A percentile compares a stretch with the other conserved stretches of the same genome.
phyloP scores from a whole-genome alignment of 2,797 vertebrate species.

The Crenichthys baileyi region DNA sequence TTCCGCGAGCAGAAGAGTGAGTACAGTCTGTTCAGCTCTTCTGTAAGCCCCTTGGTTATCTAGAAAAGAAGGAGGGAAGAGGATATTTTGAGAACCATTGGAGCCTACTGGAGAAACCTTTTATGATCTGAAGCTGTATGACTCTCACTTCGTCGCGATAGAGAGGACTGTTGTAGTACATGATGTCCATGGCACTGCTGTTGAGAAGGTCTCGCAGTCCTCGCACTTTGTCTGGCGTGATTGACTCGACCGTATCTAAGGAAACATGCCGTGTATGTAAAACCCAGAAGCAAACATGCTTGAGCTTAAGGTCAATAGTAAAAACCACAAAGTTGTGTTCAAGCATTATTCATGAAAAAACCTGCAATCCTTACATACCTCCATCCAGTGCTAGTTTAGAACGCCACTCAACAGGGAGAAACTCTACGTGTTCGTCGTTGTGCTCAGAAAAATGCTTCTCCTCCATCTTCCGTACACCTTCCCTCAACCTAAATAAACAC shows the following conservation, averaged over 20 bases:
- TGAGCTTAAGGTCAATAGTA: background rate
- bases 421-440: conserved; percentile 92
- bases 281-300: background rate
- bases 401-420: conserved; percentile 97
- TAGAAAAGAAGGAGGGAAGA: conserved; percentile 42
- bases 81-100: background rate
- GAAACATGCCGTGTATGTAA: background rate
- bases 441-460: conserved; percentile 94
- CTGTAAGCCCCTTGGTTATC: conserved; percentile 96
- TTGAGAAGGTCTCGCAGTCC: conserved; percentile 96
- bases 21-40: conserved; percentile 95
- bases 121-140: background rate
- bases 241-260: conserved; percentile 97
- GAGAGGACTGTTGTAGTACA: conserved; percentile 99
- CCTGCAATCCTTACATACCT: conserved; percentile 70
- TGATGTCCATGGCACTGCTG: conserved; percentile 99
- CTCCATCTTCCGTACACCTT: conserved; percentile 95
- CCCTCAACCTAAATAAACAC: conserved; percentile 87
- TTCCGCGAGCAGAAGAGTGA: conserved; percentile 95
- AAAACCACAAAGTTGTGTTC: background rate
- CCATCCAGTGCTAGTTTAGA: conserved; percentile 96
- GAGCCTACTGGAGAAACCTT: rapidly evolving
- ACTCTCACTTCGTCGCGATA: conserved; percentile 93
- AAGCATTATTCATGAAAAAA: background rate
- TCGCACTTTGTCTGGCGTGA: conserved; percentile 97